Evolutionary conservation across 2,888 invertebrate genomes (phyloP), one percentile per base, ranked within the genome.

Genomic region (Steinernema hermaphroditum): DNA sequence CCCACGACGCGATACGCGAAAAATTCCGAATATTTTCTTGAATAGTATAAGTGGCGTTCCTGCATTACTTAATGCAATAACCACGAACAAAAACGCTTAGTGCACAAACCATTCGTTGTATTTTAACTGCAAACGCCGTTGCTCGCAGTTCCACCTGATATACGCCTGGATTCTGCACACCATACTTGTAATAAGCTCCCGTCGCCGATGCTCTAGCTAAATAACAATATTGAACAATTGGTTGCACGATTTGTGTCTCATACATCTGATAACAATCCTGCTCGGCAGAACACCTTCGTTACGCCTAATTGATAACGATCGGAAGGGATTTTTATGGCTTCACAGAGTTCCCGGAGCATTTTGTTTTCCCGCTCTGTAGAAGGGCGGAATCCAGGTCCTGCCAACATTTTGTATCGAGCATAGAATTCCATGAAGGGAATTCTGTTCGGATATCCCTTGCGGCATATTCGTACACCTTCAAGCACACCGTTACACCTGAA

Each of bases 401-500:
- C 70, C 16, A 85, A 76, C 29, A 83, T 73, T 16, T 76, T 76
- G 54, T 92, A 97, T 94, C 97, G 93, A 89, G 95, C 93, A 89
- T 96, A 96, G 92, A 98, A 98, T 90, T 98, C 97, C 85, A 95
- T 94, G 91, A 97, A 98, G 86, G 94, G 92, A 93, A 98, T 94
- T 90, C 97, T 93, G 93, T 97, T 97, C 91, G 98, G 98, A 93
- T 97, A 98, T 89, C 98, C 97, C 79, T 89, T 89, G 90, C 97
- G 93, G 90, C 97, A 98, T 91, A 98, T 98, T 94, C 98, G 95
- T 91, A 98, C 98, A 91, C 97, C 98, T 92, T 98, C 98, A 91
- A 98, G 93, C 90, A 98, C 98, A 93, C 98, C 98, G 92, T 98
- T 98, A 92, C 98, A 98, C 87, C 96, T 96, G 89, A 96, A 91